phyloP scores from a whole-genome alignment of 2,113 vertebrate genomes.

The Brienomyrus longianalis region DNA sequence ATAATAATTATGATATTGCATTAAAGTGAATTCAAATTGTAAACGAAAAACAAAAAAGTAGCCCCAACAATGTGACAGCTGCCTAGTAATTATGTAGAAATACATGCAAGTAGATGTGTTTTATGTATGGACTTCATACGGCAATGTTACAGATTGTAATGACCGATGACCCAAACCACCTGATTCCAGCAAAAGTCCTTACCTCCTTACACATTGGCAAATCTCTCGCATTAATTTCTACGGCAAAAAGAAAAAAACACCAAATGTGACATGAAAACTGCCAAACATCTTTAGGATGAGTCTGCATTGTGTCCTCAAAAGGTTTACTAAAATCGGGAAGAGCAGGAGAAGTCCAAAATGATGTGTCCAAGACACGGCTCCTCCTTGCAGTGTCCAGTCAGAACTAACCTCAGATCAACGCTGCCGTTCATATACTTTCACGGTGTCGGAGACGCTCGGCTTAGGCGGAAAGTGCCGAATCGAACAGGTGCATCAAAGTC shows the following conservation, averaged over 20 bases:
- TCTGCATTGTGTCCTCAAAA: slow-evolving; percentile 15
- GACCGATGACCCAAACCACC: background rate
- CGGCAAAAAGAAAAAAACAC: slow-evolving; percentile 34
- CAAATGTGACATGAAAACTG: slow-evolving; percentile 23
- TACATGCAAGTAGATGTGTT: background rate
- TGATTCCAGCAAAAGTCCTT: slow-evolving; percentile 32
- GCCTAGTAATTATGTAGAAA: background rate
- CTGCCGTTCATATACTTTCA: background rate
- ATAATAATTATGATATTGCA: background rate
- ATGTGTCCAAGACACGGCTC: background rate
- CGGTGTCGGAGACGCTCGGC: slow-evolving; percentile 3
- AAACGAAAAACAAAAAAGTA: background rate
- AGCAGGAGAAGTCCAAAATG: background rate
- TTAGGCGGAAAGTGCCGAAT: slow-evolving; percentile 16
- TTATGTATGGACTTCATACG: background rate
- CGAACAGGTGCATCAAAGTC: background rate
- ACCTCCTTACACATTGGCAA: slow-evolving; percentile 68
- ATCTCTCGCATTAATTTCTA: slow-evolving; percentile 36
- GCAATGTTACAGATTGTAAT: background rate
- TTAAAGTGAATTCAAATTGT: background rate
- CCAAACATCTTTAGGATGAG: slow-evolving; percentile 18
- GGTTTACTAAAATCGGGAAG: too few species aligned
- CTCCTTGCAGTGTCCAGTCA: background rate
- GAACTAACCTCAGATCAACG: background rate
- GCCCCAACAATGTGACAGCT: background rate